These are phyloP conservation scores for Subanguina moxae DNA, from an alignment of 1,140 invertebrate genomes.

Conservation along the genomic window DNA sequence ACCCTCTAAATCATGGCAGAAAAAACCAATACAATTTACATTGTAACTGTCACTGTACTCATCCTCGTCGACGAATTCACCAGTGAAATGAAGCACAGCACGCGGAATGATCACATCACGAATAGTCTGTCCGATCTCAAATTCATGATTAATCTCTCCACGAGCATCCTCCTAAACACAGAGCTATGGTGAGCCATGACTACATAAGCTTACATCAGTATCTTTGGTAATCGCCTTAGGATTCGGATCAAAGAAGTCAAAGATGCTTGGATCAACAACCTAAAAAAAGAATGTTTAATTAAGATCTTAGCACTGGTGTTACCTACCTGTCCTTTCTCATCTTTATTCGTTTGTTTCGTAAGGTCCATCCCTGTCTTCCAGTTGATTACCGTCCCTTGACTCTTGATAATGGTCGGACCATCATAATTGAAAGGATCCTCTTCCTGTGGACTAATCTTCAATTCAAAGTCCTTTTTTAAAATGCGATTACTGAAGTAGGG, in stretches of 20 bases:
- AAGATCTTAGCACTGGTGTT: slow-evolving; percentile 83
- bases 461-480: slow-evolving; percentile 87
- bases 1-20: too few relatives aligned
- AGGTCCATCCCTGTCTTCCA: slow-evolving; percentile 96
- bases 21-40: too few relatives aligned
- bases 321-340: slow-evolving; percentile 96
- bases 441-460: slow-evolving; percentile 70
- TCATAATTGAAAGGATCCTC: slow-evolving; percentile 75
- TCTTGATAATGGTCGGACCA: slow-evolving; percentile 91
- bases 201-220: slow-evolving; percentile 16
- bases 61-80: slow-evolving; percentile 54
- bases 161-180: slow-evolving; percentile 12
- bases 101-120: slow-evolving; percentile 60
- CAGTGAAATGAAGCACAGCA: slow-evolving; percentile 64
- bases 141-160: slow-evolving; percentile 61
- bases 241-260: slow-evolving; percentile 95
- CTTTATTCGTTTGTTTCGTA: slow-evolving; percentile 89
- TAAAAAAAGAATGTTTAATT: slow-evolving; percentile 67
- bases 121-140: slow-evolving; percentile 64
- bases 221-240: slow-evolving; percentile 62
- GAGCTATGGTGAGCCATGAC: background rate
- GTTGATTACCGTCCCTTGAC: slow-evolving; percentile 78
- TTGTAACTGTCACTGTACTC: slow-evolving; percentile 42
- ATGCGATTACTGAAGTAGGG: slow-evolving; percentile 91
- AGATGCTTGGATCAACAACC: slow-evolving; percentile 74